Percentiles rank a stretch among this genome's conserved stretches.
Conservation (phyloP, 2,113 vertebrate species). For the Vulpes lagopus region DNA sequence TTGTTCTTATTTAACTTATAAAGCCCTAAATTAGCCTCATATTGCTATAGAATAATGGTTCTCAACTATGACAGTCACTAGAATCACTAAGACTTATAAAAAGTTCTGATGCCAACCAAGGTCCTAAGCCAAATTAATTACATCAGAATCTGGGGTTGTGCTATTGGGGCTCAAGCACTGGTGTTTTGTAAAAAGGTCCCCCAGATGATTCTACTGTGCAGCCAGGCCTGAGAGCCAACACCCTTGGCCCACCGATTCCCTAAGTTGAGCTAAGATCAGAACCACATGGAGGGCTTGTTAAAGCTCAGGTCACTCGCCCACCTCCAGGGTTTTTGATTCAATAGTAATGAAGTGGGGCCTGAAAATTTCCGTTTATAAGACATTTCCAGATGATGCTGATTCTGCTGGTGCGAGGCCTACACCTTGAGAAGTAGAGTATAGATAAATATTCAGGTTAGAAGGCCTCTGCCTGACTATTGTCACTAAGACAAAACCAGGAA, state of each 20-base stretch:
- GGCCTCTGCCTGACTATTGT: background rate
- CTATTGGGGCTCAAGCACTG: background rate
- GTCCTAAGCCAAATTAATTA: background rate
- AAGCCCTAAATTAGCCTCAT: background rate
- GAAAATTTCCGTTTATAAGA: background rate
- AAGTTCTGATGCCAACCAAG: background rate
- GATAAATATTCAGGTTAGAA: constrained; percentile 47
- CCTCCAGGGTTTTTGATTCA: background rate
- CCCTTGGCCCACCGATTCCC: background rate
- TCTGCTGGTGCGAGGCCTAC: background rate
- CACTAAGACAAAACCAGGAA: constrained; percentile 35
- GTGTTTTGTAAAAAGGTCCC: background rate
- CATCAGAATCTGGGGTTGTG: background rate
- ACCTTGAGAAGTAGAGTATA: background rate
- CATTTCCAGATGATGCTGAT: background rate
- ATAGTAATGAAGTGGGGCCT: background rate
- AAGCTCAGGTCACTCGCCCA: background rate
- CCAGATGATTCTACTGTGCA: background rate
- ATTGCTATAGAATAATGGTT: background rate
- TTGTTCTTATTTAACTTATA: background rate
- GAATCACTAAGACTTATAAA: background rate
- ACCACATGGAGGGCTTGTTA: background rate
- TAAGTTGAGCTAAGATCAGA: background rate
- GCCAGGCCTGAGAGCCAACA: background rate
- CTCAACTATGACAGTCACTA: background rate